Evolutionary conservation across 2,888 invertebrate genomes (phyloP), one percentile per base, ranked within the genome.

Genomic region (Diaperis boleti): DNA sequence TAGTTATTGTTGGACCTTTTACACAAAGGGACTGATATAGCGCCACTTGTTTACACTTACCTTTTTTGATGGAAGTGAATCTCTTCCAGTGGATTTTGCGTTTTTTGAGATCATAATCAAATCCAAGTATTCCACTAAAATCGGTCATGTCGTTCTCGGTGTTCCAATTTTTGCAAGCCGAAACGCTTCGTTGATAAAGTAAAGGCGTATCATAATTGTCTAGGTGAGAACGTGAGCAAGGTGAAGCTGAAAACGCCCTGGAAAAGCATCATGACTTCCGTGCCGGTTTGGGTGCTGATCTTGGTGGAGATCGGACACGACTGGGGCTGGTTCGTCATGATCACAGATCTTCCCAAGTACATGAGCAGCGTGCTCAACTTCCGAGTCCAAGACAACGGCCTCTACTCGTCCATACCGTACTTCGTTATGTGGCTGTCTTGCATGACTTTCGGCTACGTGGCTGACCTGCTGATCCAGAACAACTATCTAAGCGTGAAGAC

Each of bases 301-400:
- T n/a, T 18, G 2, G 41, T 8, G 8, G 31, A 55, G n/a, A 5
- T 42, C 6, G 42, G 55, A 3, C 44, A 42, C 33, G 22, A 22
- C 72, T 90, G 88, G 86, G 89, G 89, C 2, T 87, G 89, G 74
- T 89, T 88, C 77, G 89, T 88, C 2, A 87, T 90, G 86, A 86
- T 89, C 15, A 88, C 89, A 0, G 89, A 90, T 73, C 80, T 90
- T 7, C 90, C 90, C 1, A 75, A 74, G 15, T 77, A 77, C 57
- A 87, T 89, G 86, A 87, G 85, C 33, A 87, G 87, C 62, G 86
- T 89, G 1, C 77, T 89, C 52, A 85, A 87, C 74, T 88, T 88
- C 76, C 83, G 88, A 71, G 86, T 89, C 55, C 83, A 85, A 68
- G 80, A 86, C 69, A 88, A 89, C 54, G 88, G 89, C 1, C 77